Conservation (phyloP, 2,797 vertebrate genomes). For the Lutra lutra region DNA sequence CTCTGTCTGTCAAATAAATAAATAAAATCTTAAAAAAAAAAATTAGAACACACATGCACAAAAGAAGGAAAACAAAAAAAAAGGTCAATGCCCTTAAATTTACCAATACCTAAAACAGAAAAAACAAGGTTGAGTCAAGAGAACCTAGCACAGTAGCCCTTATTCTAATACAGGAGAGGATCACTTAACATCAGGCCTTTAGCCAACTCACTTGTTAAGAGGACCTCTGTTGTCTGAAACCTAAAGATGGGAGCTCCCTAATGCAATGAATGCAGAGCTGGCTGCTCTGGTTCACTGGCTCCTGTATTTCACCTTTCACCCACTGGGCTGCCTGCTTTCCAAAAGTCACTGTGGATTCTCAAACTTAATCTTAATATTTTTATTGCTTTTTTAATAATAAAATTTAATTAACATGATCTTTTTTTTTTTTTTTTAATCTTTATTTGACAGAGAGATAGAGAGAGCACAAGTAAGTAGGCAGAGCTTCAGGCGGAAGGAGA, state of each 20-base stretch:
- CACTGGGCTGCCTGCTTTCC: fast-evolving
- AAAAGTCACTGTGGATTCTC: background rate
- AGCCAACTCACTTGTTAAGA: background rate
- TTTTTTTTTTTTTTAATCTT: too few relatives aligned
- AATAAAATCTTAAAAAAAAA: background rate
- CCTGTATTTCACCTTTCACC: fast-evolving
- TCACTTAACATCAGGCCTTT: background rate
- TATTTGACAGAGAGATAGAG: too few relatives aligned
- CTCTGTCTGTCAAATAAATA: too few relatives aligned
- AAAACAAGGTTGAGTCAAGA: background rate
- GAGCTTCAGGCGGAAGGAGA: too few relatives aligned
- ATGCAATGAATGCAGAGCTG: fast-evolving
- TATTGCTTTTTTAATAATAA: background rate
- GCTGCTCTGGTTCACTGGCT: background rate
- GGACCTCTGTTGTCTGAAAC: background rate
- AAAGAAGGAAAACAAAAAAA: background rate
- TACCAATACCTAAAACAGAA: background rate
- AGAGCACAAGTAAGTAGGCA: too few relatives aligned
- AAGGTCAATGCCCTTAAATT: background rate
- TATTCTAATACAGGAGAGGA: too few relatives aligned
- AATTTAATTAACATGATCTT: background rate
- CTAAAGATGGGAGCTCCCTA: background rate
- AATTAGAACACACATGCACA: background rate
- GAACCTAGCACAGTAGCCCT: background rate
- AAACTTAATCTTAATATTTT: background rate